These are phyloP conservation scores for Drosophila nigrodunni DNA, from an alignment of 1,140 invertebrate species.

Conservation along the genomic window DNA sequence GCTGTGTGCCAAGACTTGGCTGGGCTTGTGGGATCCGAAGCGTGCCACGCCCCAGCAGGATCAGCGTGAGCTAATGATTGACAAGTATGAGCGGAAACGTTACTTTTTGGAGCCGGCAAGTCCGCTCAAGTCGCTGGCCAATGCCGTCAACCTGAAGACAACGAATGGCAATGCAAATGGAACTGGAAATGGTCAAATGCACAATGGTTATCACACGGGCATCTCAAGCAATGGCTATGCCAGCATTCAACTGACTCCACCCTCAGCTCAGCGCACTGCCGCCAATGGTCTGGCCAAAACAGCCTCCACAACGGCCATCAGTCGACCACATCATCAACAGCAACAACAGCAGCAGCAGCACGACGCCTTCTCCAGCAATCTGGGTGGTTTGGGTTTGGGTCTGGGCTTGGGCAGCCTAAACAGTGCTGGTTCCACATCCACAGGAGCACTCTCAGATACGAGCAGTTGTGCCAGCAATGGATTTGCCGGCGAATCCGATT, in stretches of 20 bases:
- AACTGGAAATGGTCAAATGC: slow-evolving; percentile 23
- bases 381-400: slow-evolving; percentile 33
- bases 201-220: slow-evolving; percentile 47
- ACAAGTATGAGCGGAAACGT: slow-evolving; percentile 96
- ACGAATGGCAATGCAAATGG: slow-evolving; percentile 23
- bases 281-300: slow-evolving; percentile 62
- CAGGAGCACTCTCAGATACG: slow-evolving; percentile 75
- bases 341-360: slow-evolving; percentile 54
- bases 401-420: slow-evolving; percentile 64
- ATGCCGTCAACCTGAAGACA: slow-evolving; percentile 81
- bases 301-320: slow-evolving; percentile 60
- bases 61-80: slow-evolving; percentile 95
- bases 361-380: slow-evolving; percentile 51
- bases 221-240: slow-evolving; percentile 66
- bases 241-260: slow-evolving; percentile 79
- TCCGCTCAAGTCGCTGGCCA: slow-evolving; percentile 84
- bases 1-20: slow-evolving; percentile 95
- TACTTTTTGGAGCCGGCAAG: slow-evolving; percentile 89
- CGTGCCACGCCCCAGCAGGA: slow-evolving; percentile 87
- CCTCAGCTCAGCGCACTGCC: slow-evolving; percentile 74
- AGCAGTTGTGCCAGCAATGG: slow-evolving; percentile 82
- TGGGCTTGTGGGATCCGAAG: slow-evolving; percentile 94
- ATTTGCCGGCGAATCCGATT: slow-evolving; percentile 85
- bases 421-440: slow-evolving; percentile 83
- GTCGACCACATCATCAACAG: slow-evolving; percentile 73